Percentiles rank a stretch among this genome's conserved stretches.
These are phyloP conservation scores for Lydus trimaculatus DNA, from an alignment of 2,888 invertebrate genomes.

Conservation along the genomic window DNA sequence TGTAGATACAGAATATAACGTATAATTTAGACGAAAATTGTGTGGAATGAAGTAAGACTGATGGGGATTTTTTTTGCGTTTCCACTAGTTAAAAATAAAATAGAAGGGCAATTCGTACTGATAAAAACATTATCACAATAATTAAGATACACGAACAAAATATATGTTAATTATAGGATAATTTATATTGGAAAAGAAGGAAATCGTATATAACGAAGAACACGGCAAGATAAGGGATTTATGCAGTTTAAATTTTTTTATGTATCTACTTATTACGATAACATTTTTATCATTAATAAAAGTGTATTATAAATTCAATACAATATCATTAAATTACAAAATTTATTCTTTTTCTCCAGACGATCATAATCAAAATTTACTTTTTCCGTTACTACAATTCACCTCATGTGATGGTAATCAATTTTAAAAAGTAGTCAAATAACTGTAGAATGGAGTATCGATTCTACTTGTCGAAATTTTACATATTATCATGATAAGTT, in stretches of 20 bases:
- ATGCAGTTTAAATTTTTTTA: not conserved
- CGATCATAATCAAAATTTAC: not conserved
- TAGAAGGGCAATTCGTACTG: not conserved
- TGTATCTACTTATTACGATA: not conserved
- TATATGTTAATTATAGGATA: not conserved
- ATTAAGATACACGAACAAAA: not conserved
- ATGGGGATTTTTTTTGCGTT: not conserved
- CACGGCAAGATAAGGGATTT: not conserved
- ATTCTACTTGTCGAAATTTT: not conserved
- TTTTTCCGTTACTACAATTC: not conserved
- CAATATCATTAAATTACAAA: not conserved
- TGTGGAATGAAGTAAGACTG: not conserved
- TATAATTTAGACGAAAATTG: not conserved
- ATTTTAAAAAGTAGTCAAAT: not conserved
- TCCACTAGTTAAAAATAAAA: not conserved
- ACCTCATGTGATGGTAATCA: not conserved
- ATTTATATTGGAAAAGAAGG: not conserved
- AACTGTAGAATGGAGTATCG: not conserved
- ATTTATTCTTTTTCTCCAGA: not conserved
- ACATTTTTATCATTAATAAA: not conserved
- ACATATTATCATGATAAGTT: not conserved
- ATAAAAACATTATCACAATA: slow-evolving; percentile 1
- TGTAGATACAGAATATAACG: not conserved
- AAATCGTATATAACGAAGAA: not conserved
- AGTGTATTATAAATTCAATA: not conserved